Evolutionary conservation across 1,140 invertebrate genomes (phyloP).

Genomic region (Euglossa dilemma): DNA sequence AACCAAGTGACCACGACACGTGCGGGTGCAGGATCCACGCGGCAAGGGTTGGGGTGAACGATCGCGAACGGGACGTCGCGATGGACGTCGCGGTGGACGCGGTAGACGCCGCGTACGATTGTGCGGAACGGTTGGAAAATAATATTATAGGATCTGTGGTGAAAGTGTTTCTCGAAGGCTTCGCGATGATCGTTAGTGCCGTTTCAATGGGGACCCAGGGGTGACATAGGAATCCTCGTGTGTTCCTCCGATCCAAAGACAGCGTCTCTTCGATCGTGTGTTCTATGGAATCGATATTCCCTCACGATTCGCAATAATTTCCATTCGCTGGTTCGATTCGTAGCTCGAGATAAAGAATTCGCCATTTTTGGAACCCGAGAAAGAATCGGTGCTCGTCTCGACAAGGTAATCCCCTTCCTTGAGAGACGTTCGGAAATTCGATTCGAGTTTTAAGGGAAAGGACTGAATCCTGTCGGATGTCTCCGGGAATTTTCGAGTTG

Average conservation of each 20-base stretch:
- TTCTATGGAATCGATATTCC: neutral
- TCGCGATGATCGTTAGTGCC: neutral
- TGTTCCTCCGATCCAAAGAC: neutral
- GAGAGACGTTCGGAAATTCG: neutral
- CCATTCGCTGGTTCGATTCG: neutral
- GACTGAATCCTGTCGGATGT: too few species aligned
- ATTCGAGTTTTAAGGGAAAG: neutral
- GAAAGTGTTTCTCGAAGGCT: slow-evolving; percentile 6
- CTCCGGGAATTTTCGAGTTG: slow-evolving; percentile 32
- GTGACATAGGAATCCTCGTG: neutral
- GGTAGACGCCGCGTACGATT: neutral
- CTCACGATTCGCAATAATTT: neutral
- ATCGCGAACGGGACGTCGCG: neutral
- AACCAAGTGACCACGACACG: slow-evolving; percentile 36
- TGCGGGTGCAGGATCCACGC: neutral
- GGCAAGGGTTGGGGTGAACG: neutral
- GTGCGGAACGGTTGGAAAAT: neutral
- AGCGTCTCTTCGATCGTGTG: too few species aligned
- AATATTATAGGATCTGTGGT: neutral
- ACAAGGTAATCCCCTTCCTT: neutral
- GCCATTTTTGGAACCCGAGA: neutral
- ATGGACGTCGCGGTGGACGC: neutral
- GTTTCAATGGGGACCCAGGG: slow-evolving; percentile 8
- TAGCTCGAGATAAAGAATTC: slow-evolving; percentile 35
- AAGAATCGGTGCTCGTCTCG: neutral